phyloP scores from a whole-genome alignment of 2,797 vertebrate genomes.

The Urophycis tenuis region DNA sequence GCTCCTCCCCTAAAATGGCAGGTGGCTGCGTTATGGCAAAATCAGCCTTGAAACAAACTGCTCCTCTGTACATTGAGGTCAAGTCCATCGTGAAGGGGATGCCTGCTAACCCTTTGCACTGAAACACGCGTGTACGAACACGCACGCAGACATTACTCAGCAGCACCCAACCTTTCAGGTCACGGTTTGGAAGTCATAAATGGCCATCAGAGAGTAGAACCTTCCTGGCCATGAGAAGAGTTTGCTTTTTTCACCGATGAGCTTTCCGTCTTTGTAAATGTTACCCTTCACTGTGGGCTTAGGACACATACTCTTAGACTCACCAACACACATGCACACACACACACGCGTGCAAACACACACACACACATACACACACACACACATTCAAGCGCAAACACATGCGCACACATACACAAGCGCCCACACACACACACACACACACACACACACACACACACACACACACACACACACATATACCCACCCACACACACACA shows the following conservation, averaged over 20 bases:
- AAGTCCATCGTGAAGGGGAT: conserved; percentile 9
- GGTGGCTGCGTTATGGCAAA: too few species aligned
- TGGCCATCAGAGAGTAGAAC: background rate
- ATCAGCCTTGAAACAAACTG: conserved; percentile 43
- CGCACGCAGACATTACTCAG: background rate
- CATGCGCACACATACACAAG: conserved; percentile 32
- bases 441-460: background rate
- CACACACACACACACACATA: background rate
- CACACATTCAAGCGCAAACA: background rate
- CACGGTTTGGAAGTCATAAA: background rate
- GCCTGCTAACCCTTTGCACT: conserved; percentile 11
- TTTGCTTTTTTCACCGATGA: background rate
- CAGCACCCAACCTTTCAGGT: background rate
- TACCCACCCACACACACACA: conserved; percentile 27
- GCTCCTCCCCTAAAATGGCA: too few species aligned
- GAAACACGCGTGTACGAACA: conserved; percentile 31
- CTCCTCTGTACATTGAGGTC: conserved; percentile 15
- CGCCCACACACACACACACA: background rate
- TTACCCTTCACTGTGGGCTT: background rate
- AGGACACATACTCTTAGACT: background rate
- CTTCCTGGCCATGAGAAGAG: background rate
- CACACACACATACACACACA: background rate
- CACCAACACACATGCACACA: background rate
- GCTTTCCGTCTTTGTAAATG: background rate
- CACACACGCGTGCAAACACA: background rate